Conservation (phyloP, 2,797 vertebrate species). For the Danio jaintianensis region DNA sequence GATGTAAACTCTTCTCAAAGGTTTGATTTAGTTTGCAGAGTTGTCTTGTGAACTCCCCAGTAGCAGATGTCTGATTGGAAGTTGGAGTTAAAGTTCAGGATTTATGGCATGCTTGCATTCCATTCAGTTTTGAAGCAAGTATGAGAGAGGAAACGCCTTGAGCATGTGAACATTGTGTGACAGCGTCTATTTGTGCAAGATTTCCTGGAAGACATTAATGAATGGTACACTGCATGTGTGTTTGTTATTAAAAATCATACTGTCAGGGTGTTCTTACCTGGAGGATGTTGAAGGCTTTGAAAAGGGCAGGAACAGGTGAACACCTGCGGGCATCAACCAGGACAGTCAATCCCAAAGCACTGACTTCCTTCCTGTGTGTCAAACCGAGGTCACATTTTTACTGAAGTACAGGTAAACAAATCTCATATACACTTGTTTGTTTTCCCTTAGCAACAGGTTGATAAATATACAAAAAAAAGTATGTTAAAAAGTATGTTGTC, state of each 20-base stretch:
- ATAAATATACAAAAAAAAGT: too few species aligned
- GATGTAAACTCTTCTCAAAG: neutral
- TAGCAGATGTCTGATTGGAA: conserved; percentile 28
- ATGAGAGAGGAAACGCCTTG: neutral
- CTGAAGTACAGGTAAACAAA: neutral
- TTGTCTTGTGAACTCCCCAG: conserved; percentile 6
- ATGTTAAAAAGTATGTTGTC: too few species aligned
- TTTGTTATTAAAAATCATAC: conserved; percentile 1
- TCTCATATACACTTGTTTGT: neutral
- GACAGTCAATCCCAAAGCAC: conserved; percentile 83
- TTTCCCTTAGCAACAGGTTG: too few species aligned
- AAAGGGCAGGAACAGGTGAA: conserved; percentile 81
- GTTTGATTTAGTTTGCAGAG: neutral
- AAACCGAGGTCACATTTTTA: neutral
- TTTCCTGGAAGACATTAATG: neutral
- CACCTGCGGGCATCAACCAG: conserved; percentile 88
- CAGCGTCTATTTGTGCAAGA: neutral
- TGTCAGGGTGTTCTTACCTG: conserved; percentile 78
- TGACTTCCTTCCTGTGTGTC: conserved; percentile 81
- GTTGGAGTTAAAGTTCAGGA: conserved; percentile 16
- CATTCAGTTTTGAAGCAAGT: conserved; percentile 16
- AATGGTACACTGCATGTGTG: neutral
- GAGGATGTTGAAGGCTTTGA: conserved; percentile 80
- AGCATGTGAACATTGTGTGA: conserved; percentile 1
- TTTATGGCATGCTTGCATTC: conserved; percentile 38